Evolutionary conservation across 92 coral and sea anemone genomes (phyloP).

Genomic region (Paragorgia papillata): DNA sequence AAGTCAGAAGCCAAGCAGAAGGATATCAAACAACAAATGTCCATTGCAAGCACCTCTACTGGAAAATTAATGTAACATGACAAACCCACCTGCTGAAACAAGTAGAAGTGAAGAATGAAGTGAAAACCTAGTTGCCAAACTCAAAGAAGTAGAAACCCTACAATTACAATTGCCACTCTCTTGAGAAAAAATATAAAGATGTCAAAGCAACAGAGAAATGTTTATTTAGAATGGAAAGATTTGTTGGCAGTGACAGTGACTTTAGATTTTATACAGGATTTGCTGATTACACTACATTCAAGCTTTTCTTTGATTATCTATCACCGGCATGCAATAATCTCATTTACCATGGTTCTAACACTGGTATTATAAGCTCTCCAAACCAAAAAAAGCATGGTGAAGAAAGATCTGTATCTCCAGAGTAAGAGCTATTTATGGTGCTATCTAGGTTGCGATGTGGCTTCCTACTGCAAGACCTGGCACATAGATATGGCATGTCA

Average conservation of each 20-base stretch:
- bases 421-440: constrained; percentile 46
- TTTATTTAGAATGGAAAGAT: neutral
- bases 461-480: constrained; percentile 26
- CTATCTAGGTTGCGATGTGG: constrained; percentile 40
- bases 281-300: constrained; percentile 14
- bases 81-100: too few species aligned
- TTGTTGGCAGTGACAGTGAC: constrained; percentile 25
- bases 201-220: neutral
- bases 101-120: too few species aligned
- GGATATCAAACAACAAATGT: too few species aligned
- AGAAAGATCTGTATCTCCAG: constrained; percentile 30
- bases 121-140: too few species aligned
- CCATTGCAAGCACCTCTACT: too few species aligned
- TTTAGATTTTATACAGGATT: constrained; percentile 43
- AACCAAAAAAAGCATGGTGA: neutral
- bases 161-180: too few species aligned
- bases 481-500: constrained; percentile 32
- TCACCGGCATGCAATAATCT: constrained; percentile 11
- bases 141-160: too few species aligned
- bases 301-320: constrained; percentile 30
- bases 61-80: too few species aligned
- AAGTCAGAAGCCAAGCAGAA: too few species aligned
- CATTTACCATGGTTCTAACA: constrained; percentile 29
- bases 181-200: neutral
- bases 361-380: neutral